Evolutionary conservation across 2,888 invertebrate species (phyloP).

Genomic region (Hyalella azteca): DNA sequence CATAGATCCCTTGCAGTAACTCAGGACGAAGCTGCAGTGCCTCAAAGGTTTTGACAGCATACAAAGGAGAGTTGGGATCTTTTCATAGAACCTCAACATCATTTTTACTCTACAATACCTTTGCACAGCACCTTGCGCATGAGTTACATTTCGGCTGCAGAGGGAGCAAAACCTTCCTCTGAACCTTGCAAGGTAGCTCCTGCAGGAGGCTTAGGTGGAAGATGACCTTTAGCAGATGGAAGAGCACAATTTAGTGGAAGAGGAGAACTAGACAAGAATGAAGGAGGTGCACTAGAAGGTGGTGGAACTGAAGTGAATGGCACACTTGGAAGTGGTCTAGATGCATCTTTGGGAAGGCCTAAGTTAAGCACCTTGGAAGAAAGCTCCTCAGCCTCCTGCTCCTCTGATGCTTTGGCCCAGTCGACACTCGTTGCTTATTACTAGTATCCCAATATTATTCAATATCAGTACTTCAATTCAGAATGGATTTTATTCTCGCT

Average conservation of each 20-base stretch:
- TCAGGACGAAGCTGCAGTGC: slow-evolving; percentile 87
- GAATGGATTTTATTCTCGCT: too few relatives aligned
- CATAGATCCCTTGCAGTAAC: slow-evolving; percentile 88
- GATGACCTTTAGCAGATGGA: not conserved
- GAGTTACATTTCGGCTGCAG: slow-evolving; percentile 82
- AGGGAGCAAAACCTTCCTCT: slow-evolving; percentile 63
- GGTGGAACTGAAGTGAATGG: slow-evolving; percentile 3
- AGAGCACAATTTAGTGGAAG: not conserved
- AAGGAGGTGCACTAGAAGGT: not conserved
- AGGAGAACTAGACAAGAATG: not conserved
- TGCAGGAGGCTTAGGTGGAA: not conserved
- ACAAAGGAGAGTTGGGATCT: slow-evolving; percentile 91
- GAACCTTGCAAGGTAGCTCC: not conserved
- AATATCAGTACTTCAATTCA: too few relatives aligned
- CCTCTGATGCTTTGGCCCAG: slow-evolving; percentile 53
- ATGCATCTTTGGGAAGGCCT: not conserved
- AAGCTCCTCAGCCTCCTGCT: slow-evolving; percentile 48
- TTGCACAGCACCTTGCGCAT: slow-evolving; percentile 89
- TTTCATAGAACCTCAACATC: slow-evolving; percentile 89
- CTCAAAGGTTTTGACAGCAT: slow-evolving; percentile 89
- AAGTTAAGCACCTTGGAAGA: slow-evolving; percentile 24
- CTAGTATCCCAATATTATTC: too few relatives aligned
- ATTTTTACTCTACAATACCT: slow-evolving; percentile 83
- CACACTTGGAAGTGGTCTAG: not conserved
- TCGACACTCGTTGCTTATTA: slow-evolving; percentile 38